Base-by-base conservation (phyloP, 1,140 invertebrate genomes). In the Sycophaga agraensis region DNA sequence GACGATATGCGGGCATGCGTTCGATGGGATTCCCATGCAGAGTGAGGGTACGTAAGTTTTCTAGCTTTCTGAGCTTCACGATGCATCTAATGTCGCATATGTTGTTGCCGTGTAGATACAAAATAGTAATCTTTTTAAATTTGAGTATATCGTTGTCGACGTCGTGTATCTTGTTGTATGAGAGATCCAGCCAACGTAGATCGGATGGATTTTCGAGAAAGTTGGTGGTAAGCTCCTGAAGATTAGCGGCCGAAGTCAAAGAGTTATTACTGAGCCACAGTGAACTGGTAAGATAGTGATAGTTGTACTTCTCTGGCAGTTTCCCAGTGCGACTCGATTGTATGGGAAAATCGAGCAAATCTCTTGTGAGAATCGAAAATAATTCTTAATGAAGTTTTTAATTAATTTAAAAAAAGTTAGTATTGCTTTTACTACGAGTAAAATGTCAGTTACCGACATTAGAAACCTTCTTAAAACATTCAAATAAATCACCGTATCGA, bases 201-300 rank as follows among this genome's bases (percentile, higher is more conserved):
- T 73, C 63, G 0, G 55, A 39, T 0, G 83, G 81, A 34, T 75
- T 61, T 22, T 81, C 78, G 2, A 84, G 68, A 24, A 75, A 65
- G 5, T 69, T 67, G 0, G 76, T 70, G 0, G 75, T 66, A 4
- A 85, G 73, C 11, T 61, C 62, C 19, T 78, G 69, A 22, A 84
- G 60, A 39, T 74, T 71, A 6, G 65, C 64, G 19, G 79, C 73
- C n/a, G 72, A 76, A 16, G 64, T 73, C 4, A 84, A 59, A 26
- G 69, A 71, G 67, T 85, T 85, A 66, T 85, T 84, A 62, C 82
- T 82, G 22, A 85, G 63, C 83, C 83, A 84, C 5, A 84, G 58
- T 0, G 82, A 74, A 63, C 73, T 74, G 2, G 83, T 82, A n/a
- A 83, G 49, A 53, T 79, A 83, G 43, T 76, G 74, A 26, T 76